These are phyloP conservation scores for Zaprionus bogoriensis DNA, from an alignment of 2,888 invertebrate genomes.

Conservation along the genomic window DNA sequence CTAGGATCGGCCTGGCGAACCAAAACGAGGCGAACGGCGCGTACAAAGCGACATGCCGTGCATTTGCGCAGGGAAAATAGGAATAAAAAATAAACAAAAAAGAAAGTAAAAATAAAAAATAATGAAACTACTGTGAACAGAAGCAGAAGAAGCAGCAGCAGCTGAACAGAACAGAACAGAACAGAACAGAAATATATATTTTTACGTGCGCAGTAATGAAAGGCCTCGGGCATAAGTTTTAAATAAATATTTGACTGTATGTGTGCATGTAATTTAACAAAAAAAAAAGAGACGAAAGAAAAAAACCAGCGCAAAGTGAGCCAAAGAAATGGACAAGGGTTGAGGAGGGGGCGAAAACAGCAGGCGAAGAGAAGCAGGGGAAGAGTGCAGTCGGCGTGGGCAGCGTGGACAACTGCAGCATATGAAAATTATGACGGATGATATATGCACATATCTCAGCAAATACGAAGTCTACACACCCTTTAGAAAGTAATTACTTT, in stretches of 20 bases:
- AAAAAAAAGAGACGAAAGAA: slow-evolving; percentile 41
- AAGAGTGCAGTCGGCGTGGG: too few species aligned
- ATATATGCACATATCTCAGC: slow-evolving; percentile 1
- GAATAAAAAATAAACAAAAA: slow-evolving; percentile 21
- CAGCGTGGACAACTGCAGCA: slow-evolving; percentile 49
- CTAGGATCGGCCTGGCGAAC: neutral
- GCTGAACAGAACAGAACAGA: too few species aligned
- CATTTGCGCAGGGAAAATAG: slow-evolving; percentile 62
- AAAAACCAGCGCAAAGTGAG: slow-evolving; percentile 33
- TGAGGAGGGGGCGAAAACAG: neutral
- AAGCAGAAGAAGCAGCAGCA: too few species aligned
- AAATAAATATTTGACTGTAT: slow-evolving; percentile 75
- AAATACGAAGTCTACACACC: slow-evolving; percentile 18
- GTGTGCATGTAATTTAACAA: slow-evolving; percentile 74
- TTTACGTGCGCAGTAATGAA: slow-evolving; percentile 72
- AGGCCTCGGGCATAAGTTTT: slow-evolving; percentile 75
- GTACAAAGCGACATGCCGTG: slow-evolving; percentile 60
- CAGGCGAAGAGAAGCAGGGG: neutral
- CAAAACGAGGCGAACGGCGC: slow-evolving; percentile 28
- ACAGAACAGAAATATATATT: slow-evolving; percentile 30
- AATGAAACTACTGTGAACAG: slow-evolving; percentile 29
- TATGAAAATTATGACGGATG: slow-evolving; percentile 54
- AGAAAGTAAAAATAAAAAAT: slow-evolving; percentile 24
- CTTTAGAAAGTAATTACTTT: neutral
- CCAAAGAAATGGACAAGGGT: slow-evolving; percentile 51